These are phyloP conservation scores for Chrysomela aeneicollis DNA, from an alignment of 2,888 invertebrate species.

Conservation along the genomic window DNA sequence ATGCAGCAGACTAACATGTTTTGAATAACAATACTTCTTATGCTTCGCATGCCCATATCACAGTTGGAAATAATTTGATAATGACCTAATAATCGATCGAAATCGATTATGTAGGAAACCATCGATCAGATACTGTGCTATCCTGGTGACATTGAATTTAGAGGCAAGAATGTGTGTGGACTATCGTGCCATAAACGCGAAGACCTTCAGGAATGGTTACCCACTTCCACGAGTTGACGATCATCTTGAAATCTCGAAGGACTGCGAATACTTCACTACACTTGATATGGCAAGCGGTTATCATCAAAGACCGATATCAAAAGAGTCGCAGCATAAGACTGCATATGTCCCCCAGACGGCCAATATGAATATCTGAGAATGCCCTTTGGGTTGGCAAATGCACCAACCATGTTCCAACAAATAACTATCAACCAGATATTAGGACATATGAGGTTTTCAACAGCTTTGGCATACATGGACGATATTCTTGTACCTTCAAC, in stretches of 20 bases:
- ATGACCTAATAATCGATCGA: too few species aligned
- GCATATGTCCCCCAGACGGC: constrained; percentile 52
- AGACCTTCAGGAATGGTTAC: constrained; percentile 50
- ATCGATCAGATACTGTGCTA: too few species aligned
- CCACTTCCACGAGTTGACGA: constrained; percentile 53
- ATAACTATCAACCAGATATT: constrained; percentile 36
- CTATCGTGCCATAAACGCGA: constrained; percentile 50
- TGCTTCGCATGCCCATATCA: too few species aligned
- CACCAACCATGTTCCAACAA: constrained; percentile 38
- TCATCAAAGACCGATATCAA: constrained; percentile 32
- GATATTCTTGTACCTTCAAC: constrained; percentile 43
- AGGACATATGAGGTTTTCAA: constrained; percentile 33
- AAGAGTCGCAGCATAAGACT: constrained; percentile 49
- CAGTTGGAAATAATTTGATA: too few species aligned
- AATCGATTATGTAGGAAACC: too few species aligned
- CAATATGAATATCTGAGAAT: constrained; percentile 52
- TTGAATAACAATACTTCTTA: too few species aligned
- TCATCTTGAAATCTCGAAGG: constrained; percentile 44
- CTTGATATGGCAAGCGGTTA: constrained; percentile 19
- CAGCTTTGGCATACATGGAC: constrained; percentile 40
- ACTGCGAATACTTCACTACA: constrained; percentile 45
- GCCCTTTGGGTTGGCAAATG: constrained; percentile 44
- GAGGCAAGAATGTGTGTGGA: constrained; percentile 50
- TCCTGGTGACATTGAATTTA: too few species aligned
- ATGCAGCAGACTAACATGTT: too few species aligned